Base-by-base conservation (phyloP, 2,113 vertebrate species). In the Spermophilus dauricus region DNA sequence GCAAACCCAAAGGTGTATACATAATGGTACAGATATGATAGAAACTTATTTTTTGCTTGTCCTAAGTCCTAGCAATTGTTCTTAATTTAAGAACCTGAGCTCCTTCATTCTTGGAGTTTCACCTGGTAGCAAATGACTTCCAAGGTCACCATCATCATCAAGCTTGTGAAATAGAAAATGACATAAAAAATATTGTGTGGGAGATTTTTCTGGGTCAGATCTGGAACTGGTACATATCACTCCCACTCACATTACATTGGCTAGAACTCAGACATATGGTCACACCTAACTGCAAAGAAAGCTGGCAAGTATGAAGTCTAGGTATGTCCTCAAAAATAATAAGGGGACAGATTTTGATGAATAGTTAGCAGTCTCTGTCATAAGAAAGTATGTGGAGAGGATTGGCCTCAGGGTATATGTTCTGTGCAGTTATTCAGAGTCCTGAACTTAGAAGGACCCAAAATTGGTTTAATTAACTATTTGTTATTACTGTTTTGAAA, bases 191-290 rank as follows among this genome's bases (percentile, higher is more conserved):
- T n/a, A 2, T 73, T 75, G 13, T 58, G 4, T 96, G 34, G 28
- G 20, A 61, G 16, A 75, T 56, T 89, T 97, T 93, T 89, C 80
- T 94, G 70, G 42, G 39, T 65, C 58, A 94, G 63, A 26, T 4
- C 32, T 93, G 32, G 26, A 91, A 87, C 9, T 87, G 65, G 13
- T 92, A 5, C 39, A 65, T 92, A 67, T 90, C 61, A 45, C 56
- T 96, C 93, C 34, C 34, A 85, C n/a, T 89, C 37, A 69, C 12
- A 77, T 84, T 84, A 37, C n/a, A 53, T 70, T 95, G 51, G 67
- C 65, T 89, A 75, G 67, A 95, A 88, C 9, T 96, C 81, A 96
- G 81, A 96, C 48, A 58, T 45, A 61, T 51, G 53, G 65, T 78
- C 26, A 81, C 61, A 78, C n/a, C 30, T 92, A 95, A 93, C 32